These are phyloP conservation scores for Phalacrocorax brasilianus DNA, from an alignment of 2,113 vertebrate genomes.

Conservation along the genomic window DNA sequence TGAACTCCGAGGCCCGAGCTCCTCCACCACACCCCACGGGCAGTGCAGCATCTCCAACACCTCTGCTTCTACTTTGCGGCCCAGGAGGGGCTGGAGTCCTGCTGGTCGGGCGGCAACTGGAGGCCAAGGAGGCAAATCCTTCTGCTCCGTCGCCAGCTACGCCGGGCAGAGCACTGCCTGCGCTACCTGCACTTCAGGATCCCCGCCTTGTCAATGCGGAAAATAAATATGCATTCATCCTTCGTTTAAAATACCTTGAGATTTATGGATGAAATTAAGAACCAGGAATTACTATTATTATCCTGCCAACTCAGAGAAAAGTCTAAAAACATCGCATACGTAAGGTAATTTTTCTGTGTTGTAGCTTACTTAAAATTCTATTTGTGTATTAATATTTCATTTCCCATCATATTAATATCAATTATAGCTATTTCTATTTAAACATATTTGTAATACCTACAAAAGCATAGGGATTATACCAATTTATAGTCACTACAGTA, in stretches of 20 bases:
- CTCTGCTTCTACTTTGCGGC: not conserved
- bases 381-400: constrained; percentile 52
- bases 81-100: not conserved
- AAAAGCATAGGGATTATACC: not conserved
- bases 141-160: not conserved
- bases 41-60: not conserved
- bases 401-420: constrained; percentile 12
- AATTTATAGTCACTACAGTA: not conserved
- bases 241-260: not conserved
- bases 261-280: constrained; percentile 28
- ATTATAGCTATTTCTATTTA: constrained; percentile 11
- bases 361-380: constrained; percentile 10
- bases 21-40: not conserved
- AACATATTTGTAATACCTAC: constrained; percentile 7
- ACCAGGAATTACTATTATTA: not conserved
- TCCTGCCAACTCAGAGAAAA: not conserved
- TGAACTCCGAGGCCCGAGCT: not conserved
- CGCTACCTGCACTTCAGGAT: not conserved
- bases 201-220: not conserved
- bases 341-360: not conserved
- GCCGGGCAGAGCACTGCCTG: not conserved
- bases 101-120: not conserved
- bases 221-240: not conserved
- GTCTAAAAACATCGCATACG: not conserved
- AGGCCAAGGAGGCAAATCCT: not conserved